phyloP scores from a whole-genome alignment of 2,797 vertebrate genomes.

The Protosalanx chinensis region DNA sequence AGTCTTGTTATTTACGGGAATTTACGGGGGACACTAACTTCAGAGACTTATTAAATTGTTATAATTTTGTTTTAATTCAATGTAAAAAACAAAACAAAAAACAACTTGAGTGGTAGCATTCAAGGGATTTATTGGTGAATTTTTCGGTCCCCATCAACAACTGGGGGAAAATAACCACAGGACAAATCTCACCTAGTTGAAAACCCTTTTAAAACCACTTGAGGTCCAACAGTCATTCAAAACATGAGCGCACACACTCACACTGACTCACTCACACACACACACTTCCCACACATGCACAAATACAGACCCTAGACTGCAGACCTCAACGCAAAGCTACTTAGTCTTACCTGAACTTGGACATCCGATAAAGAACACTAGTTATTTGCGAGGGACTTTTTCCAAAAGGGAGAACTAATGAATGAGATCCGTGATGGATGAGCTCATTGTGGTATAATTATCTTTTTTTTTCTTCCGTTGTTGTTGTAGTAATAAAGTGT shows the following conservation, averaged over 20 bases:
- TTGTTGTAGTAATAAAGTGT: conserved; percentile 14
- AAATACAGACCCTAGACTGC: conserved; percentile 10
- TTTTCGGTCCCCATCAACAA: conserved; percentile 85
- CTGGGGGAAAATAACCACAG: conserved; percentile 68
- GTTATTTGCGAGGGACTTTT: conserved; percentile 42
- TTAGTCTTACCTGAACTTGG: conserved; percentile 90
- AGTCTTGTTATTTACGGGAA: too few relatives aligned
- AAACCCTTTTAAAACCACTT: conserved; percentile 52
- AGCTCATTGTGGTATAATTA: neutral
- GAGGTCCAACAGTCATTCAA: conserved; percentile 50
- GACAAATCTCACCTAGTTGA: conserved; percentile 57
- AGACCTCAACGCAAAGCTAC: conserved; percentile 48
- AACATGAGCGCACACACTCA: conserved; percentile 1
- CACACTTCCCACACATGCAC: conserved; percentile 22
- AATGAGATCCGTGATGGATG: conserved; percentile 15
- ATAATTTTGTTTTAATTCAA: too few relatives aligned
- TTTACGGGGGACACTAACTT: too few relatives aligned
- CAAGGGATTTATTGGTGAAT: conserved; percentile 95
- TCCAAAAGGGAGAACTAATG: conserved; percentile 29
- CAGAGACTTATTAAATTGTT: too few relatives aligned
- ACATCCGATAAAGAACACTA: conserved; percentile 64
- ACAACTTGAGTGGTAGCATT: conserved; percentile 70
- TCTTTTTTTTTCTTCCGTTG: conserved; percentile 3
- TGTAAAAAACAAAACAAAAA: conserved; percentile 8
- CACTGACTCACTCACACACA: conserved; percentile 14